A percentile compares a stretch with the other conserved stretches of the same genome.
Evolutionary conservation across 2,113 vertebrate genomes (phyloP).

Genomic region (Zootoca vivipara): DNA sequence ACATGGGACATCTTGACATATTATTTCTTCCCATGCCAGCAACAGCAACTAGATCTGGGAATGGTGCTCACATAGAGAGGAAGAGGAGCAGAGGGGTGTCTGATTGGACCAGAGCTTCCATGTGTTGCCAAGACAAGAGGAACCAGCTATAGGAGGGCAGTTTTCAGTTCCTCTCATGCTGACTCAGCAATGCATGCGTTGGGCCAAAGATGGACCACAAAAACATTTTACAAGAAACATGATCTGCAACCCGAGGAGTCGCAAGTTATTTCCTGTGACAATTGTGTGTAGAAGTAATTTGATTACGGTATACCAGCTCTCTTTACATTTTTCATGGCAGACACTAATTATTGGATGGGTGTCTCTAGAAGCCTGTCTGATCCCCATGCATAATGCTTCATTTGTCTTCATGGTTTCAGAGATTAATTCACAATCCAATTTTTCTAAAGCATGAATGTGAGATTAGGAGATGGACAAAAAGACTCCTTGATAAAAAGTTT

Average conservation of each 20-base stretch:
- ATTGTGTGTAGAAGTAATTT: neutral
- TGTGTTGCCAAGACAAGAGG: neutral
- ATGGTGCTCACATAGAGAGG: too few relatives aligned
- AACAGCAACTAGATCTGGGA: too few relatives aligned
- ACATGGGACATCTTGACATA: too few relatives aligned
- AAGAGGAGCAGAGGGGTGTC: neutral
- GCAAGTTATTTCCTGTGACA: neutral
- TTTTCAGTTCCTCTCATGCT: neutral
- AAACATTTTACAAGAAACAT: neutral
- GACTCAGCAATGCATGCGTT: neutral
- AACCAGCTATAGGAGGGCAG: neutral
- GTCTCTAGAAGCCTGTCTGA: neutral
- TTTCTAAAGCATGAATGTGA: neutral
- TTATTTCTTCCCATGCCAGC: too few relatives aligned
- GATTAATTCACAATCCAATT: slow-evolving; percentile 3
- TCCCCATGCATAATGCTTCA: neutral
- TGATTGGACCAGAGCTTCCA: neutral
- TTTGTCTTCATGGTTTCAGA: slow-evolving; percentile 8
- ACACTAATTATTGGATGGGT: neutral
- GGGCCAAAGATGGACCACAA: neutral
- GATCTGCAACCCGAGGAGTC: neutral
- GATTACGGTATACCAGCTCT: neutral
- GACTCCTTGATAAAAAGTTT: neutral
- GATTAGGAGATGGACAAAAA: neutral
- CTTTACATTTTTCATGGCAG: neutral